Conservation (phyloP, 2,113 vertebrate genomes). For the Butastur rufipennis region DNA sequence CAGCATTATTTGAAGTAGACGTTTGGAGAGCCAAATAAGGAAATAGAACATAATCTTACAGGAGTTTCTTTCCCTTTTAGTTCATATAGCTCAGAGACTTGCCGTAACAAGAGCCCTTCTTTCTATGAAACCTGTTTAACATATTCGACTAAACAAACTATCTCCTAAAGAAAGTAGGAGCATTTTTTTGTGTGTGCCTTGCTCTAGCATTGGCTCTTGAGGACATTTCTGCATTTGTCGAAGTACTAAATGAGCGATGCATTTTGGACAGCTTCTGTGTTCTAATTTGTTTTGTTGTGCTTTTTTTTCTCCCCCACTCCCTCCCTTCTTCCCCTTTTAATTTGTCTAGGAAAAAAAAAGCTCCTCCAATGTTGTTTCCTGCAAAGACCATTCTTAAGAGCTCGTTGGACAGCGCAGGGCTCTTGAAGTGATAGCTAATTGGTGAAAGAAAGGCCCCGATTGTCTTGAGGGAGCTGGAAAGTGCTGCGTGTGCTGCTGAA, state of each 20-base stretch:
- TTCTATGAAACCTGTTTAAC: conserved; percentile 35
- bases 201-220: neutral
- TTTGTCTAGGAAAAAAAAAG: conserved; percentile 40
- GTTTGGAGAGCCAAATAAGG: conserved; percentile 45
- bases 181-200: neutral
- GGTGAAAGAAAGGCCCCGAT: conserved; percentile 87
- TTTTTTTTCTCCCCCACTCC: neutral
- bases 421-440: conserved; percentile 89
- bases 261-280: conserved; percentile 56
- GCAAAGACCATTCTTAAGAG: conserved; percentile 71
- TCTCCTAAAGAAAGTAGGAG: conserved; percentile 10
- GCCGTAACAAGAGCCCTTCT: conserved; percentile 8
- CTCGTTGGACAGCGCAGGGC: conserved; percentile 80
- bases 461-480: conserved; percentile 83
- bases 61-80: neutral
- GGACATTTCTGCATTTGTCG: conserved; percentile 17
- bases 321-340: conserved; percentile 29
- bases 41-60: conserved; percentile 16
- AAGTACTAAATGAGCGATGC: conserved; percentile 25
- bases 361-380: conserved; percentile 64
- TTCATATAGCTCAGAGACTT: neutral
- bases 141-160: conserved; percentile 22
- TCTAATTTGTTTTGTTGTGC: conserved; percentile 61
- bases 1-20: neutral
- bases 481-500: conserved; percentile 75